Evolutionary conservation across 2,797 vertebrate species (phyloP).

Genomic region (Diceros bicornis): DNA sequence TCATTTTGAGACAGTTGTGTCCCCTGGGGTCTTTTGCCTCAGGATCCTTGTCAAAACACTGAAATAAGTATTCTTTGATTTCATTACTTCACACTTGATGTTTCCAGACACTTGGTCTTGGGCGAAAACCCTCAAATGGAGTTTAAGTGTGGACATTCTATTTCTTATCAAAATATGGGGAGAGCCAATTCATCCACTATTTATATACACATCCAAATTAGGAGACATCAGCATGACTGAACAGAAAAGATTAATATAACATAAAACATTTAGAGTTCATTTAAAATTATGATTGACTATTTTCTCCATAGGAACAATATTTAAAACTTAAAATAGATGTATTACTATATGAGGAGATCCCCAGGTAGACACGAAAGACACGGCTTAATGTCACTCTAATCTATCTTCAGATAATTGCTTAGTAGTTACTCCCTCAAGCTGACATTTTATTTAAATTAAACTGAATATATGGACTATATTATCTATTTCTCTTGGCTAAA

Average conservation of each 20-base stretch:
- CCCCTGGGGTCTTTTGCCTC: neutral
- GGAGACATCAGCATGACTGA: neutral
- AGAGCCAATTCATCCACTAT: neutral
- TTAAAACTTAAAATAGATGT: slow-evolving; percentile 60
- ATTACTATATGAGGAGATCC: slow-evolving; percentile 47
- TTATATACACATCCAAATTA: neutral
- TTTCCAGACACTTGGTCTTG: slow-evolving; percentile 53
- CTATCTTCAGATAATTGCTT: slow-evolving; percentile 35
- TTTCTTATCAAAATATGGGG: slow-evolving; percentile 27
- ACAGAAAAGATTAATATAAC: slow-evolving; percentile 28
- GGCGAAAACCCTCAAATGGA: neutral
- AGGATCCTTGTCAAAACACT: neutral
- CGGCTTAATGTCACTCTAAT: slow-evolving; percentile 47
- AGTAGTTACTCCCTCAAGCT: slow-evolving; percentile 2
- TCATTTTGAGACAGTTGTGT: slow-evolving; percentile 2
- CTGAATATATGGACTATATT: slow-evolving; percentile 53
- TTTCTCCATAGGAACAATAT: slow-evolving; percentile 46
- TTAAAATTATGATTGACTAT: slow-evolving; percentile 56
- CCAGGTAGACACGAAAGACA: neutral
- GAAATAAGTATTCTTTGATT: neutral
- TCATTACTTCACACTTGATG: neutral
- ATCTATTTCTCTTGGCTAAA: slow-evolving; percentile 27
- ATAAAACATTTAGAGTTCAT: slow-evolving; percentile 54
- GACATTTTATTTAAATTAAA: slow-evolving; percentile 76
- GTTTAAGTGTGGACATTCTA: neutral